Evolutionary conservation across 2,797 vertebrate species (phyloP).

Genomic region (Tinamus major): DNA sequence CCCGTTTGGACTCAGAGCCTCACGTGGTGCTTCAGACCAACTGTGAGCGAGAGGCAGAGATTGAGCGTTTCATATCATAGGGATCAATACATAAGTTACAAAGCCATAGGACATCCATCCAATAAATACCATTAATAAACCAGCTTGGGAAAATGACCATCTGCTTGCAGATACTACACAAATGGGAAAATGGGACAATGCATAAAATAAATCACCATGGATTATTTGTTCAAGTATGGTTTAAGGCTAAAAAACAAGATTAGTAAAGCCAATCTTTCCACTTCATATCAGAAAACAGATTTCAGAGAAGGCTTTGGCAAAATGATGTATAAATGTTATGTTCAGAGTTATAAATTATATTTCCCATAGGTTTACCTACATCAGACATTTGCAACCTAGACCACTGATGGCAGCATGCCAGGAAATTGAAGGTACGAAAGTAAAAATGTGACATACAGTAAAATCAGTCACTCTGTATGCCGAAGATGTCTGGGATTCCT

Average conservation of each 20-base stretch:
- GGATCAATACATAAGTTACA: conserved; percentile 55
- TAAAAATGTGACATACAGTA: background rate
- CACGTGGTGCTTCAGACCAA: background rate
- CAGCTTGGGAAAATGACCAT: conserved; percentile 38
- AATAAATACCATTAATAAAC: conserved; percentile 68
- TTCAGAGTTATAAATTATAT: conserved; percentile 76
- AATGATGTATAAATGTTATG: conserved; percentile 63
- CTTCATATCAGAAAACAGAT: conserved; percentile 53
- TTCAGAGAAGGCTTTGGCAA: conserved; percentile 63
- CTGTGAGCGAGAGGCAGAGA: background rate
- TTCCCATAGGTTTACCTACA: conserved; percentile 15
- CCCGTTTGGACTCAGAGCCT: background rate
- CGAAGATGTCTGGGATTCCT: background rate
- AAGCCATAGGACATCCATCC: conserved; percentile 48
- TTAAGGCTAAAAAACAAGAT: conserved; percentile 57
- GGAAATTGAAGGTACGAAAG: background rate
- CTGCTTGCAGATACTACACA: conserved; percentile 38
- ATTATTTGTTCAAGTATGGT: conserved; percentile 49
- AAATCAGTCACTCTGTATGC: background rate
- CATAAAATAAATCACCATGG: conserved; percentile 64
- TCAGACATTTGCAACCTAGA: background rate
- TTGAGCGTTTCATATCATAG: background rate
- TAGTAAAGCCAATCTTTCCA: conserved; percentile 58
- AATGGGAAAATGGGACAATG: conserved; percentile 58
- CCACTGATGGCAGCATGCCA: background rate